Conservation (phyloP, 2,797 vertebrate genomes). For the Artibeus lituratus region DNA sequence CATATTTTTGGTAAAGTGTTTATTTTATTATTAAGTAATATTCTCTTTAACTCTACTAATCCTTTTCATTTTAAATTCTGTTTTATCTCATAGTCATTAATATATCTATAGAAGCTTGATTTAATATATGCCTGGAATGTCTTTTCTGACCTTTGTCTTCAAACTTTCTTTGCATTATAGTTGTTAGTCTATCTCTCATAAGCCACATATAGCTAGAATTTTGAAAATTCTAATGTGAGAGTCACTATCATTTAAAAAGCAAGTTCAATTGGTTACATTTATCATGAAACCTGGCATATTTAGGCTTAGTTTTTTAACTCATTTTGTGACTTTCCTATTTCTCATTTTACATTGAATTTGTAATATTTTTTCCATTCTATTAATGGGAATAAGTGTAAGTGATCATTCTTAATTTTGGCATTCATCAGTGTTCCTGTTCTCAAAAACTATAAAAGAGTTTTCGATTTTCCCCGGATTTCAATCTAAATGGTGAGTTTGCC, state of each 20-base stretch:
- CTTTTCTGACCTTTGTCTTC: neutral
- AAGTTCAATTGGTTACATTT: neutral
- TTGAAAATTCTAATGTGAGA: neutral
- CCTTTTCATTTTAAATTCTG: neutral
- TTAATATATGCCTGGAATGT: neutral
- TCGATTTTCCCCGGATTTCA: neutral
- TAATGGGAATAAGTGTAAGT: neutral
- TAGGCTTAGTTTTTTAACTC: neutral
- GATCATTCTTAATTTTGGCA: neutral
- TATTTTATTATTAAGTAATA: neutral
- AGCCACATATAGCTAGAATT: neutral
- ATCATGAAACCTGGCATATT: neutral
- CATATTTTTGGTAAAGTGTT: neutral
- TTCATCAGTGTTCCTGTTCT: neutral
- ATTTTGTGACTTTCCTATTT: neutral
- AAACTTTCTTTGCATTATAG: neutral
- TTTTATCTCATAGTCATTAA: neutral
- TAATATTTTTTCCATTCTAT: neutral
- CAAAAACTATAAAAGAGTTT: neutral
- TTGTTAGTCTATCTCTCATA: neutral
- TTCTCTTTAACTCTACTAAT: neutral
- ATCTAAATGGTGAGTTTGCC: neutral
- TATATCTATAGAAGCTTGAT: neutral
- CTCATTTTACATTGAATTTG: neutral
- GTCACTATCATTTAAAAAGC: neutral